A percentile compares a stretch with the other conserved stretches of the same genome.
phyloP scores from a whole-genome alignment of 2,797 vertebrate species.

The Mionectes olivaceus region DNA sequence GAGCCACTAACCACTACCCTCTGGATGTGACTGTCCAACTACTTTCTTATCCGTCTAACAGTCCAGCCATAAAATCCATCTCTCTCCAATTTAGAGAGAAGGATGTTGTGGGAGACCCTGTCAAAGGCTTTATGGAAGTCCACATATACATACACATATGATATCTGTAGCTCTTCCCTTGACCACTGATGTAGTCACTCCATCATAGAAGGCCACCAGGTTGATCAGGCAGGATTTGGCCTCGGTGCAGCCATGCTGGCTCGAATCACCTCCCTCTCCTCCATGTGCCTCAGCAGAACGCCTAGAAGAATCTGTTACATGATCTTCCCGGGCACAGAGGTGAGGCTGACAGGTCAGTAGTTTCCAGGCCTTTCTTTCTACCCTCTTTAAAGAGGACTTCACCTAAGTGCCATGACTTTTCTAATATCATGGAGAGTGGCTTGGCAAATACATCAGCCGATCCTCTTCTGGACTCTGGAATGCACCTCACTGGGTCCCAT shows the following conservation, averaged over 20 bases:
- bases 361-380: not conserved
- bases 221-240: not conserved
- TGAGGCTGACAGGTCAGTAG: not conserved
- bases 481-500: rapidly evolving
- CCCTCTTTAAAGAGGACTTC: not conserved
- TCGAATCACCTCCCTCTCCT: not conserved
- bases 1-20: not conserved
- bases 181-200: not conserved
- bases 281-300: not conserved
- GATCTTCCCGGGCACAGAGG: not conserved
- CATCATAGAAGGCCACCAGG: not conserved
- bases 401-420: not conserved
- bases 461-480: not conserved
- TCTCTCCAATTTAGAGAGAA: not conserved
- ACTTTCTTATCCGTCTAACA: not conserved
- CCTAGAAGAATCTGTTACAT: not conserved
- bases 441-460: not conserved
- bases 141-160: not conserved
- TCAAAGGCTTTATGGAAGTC: not conserved
- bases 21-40: not conserved
- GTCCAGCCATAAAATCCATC: not conserved
- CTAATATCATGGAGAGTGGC: not conserved
- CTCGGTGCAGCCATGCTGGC: not conserved
- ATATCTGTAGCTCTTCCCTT: not conserved
- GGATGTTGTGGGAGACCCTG: not conserved